These are phyloP conservation scores for Clanis bilineata DNA, from an alignment of 2,888 invertebrate species.

Conservation along the genomic window DNA sequence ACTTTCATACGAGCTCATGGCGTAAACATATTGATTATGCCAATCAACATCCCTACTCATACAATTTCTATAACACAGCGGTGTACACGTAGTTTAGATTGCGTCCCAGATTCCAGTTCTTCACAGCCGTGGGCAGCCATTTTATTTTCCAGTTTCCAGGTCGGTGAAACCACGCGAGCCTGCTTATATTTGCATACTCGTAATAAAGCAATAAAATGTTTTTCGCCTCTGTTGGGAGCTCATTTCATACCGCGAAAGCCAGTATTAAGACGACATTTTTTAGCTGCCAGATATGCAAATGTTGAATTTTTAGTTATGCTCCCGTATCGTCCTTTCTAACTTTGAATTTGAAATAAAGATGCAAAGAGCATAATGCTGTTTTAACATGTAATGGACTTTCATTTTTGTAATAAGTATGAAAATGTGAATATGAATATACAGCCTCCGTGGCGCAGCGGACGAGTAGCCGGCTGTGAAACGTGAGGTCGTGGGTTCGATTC, in stretches of 20 bases:
- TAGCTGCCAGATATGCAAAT: slow-evolving; percentile 7
- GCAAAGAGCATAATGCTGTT: neutral
- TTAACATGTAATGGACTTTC: too few species aligned
- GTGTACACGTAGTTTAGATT: slow-evolving; percentile 42
- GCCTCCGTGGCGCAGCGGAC: too few species aligned
- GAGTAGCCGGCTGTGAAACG: too few species aligned
- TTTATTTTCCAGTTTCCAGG: slow-evolving; percentile 55
- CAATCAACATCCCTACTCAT: neutral
- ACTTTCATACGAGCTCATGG: neutral
- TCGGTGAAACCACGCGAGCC: slow-evolving; percentile 48
- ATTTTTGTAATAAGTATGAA: too few species aligned
- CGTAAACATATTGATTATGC: slow-evolving; percentile 2
- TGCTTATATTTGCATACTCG: slow-evolving; percentile 54
- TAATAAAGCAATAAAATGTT: slow-evolving; percentile 58
- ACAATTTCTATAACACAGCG: neutral
- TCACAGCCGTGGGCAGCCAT: slow-evolving; percentile 46
- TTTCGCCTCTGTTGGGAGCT: slow-evolving; percentile 38
- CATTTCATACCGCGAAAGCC: slow-evolving; percentile 34
- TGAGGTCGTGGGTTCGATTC: too few species aligned
- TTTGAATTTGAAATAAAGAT: too few species aligned
- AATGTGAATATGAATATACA: too few species aligned
- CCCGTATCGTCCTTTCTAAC: neutral
- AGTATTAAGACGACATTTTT: slow-evolving; percentile 15
- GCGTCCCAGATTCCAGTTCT: slow-evolving; percentile 60
- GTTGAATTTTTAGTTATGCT: neutral